A percentile compares a stretch with the other conserved stretches of the same genome.
These are phyloP conservation scores for Eutrigla gurnardus DNA, from an alignment of 2,797 vertebrate genomes.

Conservation along the genomic window DNA sequence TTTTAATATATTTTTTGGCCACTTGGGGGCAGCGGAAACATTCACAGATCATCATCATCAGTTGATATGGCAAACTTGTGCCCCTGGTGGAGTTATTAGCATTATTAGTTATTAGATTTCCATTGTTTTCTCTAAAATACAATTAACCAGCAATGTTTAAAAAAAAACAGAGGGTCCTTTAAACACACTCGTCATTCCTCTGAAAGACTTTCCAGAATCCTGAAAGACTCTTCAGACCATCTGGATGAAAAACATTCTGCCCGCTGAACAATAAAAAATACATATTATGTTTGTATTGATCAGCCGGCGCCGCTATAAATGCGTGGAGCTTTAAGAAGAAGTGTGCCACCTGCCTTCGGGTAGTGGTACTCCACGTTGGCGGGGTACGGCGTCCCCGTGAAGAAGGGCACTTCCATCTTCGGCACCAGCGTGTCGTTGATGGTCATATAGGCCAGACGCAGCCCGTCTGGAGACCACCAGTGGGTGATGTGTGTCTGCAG, in stretches of 20 bases:
- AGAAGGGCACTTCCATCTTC: conserved; percentile 94
- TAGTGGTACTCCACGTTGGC: conserved; percentile 91
- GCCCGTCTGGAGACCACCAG: conserved; percentile 98
- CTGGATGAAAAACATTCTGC: not conserved
- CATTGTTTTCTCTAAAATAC: not conserved
- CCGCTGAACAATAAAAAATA: not conserved
- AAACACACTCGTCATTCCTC: not conserved
- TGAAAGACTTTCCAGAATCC: not conserved
- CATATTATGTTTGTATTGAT: not conserved
- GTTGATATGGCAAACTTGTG: not conserved
- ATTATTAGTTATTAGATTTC: no score
- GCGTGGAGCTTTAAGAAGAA: not conserved
- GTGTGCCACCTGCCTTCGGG: conserved; percentile 88
- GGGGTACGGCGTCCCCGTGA: conserved; percentile 90
- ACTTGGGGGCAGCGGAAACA: not conserved
- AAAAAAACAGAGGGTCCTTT: not conserved
- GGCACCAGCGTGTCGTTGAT: conserved; percentile 96
- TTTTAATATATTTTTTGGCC: not conserved
- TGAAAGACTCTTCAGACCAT: not conserved
- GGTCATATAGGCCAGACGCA: conserved; percentile 93
- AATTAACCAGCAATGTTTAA: not conserved
- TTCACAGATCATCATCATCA: not conserved
- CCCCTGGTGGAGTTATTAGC: not conserved
- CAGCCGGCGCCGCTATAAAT: not conserved
- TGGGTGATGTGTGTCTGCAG: conserved; percentile 93